These are phyloP conservation scores for Nyctibius grandis DNA, from an alignment of 2,797 vertebrate genomes.

Conservation along the genomic window DNA sequence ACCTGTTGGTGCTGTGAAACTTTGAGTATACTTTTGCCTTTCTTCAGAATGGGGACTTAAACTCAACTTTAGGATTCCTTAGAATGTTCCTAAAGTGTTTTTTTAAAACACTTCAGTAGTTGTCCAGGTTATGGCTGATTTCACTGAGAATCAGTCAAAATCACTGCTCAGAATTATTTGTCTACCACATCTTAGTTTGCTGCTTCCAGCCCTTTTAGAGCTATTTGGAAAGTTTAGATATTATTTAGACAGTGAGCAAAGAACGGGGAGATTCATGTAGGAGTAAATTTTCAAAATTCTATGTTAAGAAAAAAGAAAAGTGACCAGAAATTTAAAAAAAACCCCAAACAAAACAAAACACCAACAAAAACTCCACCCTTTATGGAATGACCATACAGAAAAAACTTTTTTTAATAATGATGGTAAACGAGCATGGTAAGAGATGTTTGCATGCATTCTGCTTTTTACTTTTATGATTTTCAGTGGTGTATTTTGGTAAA, in stretches of 20 bases:
- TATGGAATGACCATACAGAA: not conserved
- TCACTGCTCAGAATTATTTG: not conserved
- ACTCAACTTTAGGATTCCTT: not conserved
- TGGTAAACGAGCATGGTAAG: not conserved
- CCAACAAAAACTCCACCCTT: rapidly evolving
- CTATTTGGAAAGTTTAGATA: not conserved
- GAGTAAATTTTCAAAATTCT: not conserved
- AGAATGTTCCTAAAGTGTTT: not conserved
- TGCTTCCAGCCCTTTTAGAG: not conserved
- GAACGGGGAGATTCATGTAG: not conserved
- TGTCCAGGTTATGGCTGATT: not conserved
- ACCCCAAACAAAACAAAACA: not conserved
- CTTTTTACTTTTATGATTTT: not conserved
- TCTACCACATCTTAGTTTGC: not conserved
- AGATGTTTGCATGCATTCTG: not conserved
- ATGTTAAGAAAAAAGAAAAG: not conserved
- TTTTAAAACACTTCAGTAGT: not conserved
- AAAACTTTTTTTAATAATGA: not conserved
- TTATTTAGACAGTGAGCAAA: not conserved
- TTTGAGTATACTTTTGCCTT: not conserved
- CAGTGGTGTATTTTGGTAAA: not conserved
- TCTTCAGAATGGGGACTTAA: not conserved
- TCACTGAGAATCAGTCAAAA: not conserved
- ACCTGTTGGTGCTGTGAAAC: not conserved
- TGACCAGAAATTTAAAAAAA: not conserved